A percentile compares a stretch with the other conserved stretches of the same genome.
phyloP scores from a whole-genome alignment of 1,140 invertebrate genomes.

The Berghia stephanieae region DNA sequence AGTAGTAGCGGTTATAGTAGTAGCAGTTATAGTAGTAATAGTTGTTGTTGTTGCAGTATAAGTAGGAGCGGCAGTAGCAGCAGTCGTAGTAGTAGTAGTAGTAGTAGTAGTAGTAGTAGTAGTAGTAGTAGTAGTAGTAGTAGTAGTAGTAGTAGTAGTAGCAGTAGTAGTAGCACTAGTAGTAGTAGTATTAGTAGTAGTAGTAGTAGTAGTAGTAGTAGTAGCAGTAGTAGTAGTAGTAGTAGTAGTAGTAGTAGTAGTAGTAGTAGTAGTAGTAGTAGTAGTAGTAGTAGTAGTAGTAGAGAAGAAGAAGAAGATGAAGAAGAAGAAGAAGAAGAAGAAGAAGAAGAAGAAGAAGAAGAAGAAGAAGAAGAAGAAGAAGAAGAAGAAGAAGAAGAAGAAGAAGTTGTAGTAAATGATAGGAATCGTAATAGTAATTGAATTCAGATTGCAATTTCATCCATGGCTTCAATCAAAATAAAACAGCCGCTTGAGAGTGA shows the following conservation, averaged over 20 bases:
- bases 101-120: not conserved
- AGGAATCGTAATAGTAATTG: too few species aligned
- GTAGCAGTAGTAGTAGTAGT: not conserved
- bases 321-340: not conserved
- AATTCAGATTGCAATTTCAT: too few species aligned
- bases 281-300: not conserved
- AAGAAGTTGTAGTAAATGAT: not conserved
- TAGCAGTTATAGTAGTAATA: not conserved
- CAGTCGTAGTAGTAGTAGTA: too few species aligned
- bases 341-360: not conserved
- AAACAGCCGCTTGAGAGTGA: too few species aligned
- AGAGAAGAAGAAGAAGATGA: not conserved
- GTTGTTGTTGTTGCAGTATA: too few species aligned
- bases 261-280: not conserved
- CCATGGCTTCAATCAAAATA: too few species aligned
- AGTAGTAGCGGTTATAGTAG: too few species aligned
- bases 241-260: not conserved
- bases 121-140: too few species aligned
- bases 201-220: not conserved
- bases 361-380: not conserved
- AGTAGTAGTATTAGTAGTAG: too few species aligned
- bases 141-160: not conserved
- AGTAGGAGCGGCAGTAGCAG: too few species aligned
- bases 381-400: conserved; percentile 15
- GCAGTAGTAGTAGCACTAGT: too few species aligned